Percentiles rank a stretch among this genome's conserved stretches.
Evolutionary conservation across 2,888 invertebrate species (phyloP).

Genomic region (Pollenia angustigena): DNA sequence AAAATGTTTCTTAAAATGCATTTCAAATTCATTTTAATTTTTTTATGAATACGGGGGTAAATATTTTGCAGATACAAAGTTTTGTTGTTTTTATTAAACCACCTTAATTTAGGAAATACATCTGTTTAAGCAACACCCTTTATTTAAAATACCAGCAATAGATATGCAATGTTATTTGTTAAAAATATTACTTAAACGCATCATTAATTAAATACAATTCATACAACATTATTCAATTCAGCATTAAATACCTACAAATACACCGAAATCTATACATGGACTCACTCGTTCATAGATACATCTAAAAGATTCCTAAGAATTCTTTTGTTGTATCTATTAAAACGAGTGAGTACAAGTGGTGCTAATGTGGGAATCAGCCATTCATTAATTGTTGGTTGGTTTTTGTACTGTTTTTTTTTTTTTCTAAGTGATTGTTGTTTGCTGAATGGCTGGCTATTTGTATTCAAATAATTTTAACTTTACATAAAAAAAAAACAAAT

Average conservation of each 20-base stretch:
- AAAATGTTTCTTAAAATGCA: too few species aligned
- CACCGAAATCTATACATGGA: slow-evolving; percentile 41
- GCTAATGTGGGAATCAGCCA: slow-evolving; percentile 61
- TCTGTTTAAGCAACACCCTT: neutral
- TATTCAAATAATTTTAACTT: slow-evolving; percentile 68
- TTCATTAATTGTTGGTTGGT: slow-evolving; percentile 36
- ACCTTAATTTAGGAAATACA: neutral
- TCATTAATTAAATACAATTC: slow-evolving; percentile 71
- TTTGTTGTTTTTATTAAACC: neutral
- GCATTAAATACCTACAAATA: slow-evolving; percentile 38
- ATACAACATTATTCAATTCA: slow-evolving; percentile 34
- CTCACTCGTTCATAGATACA: neutral
- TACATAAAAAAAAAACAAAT: slow-evolving; percentile 22
- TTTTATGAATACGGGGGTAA: too few species aligned
- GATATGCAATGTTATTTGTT: slow-evolving; percentile 38
- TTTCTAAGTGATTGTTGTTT: slow-evolving; percentile 44
- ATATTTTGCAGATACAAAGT: too few species aligned
- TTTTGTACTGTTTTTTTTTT: slow-evolving; percentile 25
- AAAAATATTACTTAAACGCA: slow-evolving; percentile 65
- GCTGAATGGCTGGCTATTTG: slow-evolving; percentile 55
- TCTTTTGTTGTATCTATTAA: slow-evolving; percentile 27
- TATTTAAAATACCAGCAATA: slow-evolving; percentile 13
- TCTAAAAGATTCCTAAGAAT: slow-evolving; percentile 1
- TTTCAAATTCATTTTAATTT: too few species aligned
- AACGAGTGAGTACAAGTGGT: slow-evolving; percentile 37